These are phyloP conservation scores for Alectoris magna DNA, from an alignment of 2,797 vertebrate genomes.

Conservation along the genomic window DNA sequence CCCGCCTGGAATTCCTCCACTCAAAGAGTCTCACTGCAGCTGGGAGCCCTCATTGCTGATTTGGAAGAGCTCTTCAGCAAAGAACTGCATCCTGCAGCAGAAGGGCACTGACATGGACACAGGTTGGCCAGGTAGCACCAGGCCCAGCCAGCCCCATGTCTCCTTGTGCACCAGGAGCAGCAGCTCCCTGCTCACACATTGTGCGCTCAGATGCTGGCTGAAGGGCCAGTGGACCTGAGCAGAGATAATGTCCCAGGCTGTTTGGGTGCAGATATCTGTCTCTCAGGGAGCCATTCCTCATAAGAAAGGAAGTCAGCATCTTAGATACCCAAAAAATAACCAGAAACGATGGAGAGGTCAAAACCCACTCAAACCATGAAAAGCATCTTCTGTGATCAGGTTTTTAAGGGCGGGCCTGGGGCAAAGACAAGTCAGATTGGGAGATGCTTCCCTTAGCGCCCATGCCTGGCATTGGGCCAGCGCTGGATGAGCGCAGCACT, in stretches of 20 bases:
- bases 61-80: neutral
- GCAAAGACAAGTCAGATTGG: neutral
- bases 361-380: neutral
- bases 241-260: neutral
- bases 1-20: rapidly evolving
- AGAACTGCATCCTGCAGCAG: rapidly evolving
- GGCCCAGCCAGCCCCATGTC: neutral
- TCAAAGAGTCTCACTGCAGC: neutral
- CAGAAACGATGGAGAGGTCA: neutral
- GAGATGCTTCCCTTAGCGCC: neutral
- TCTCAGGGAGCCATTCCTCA: neutral
- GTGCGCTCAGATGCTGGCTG: neutral
- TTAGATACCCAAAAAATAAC: neutral
- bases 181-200: neutral
- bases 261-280: neutral
- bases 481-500: rapidly evolving
- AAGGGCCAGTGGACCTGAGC: neutral
- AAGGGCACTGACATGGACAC: neutral
- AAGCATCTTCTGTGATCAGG: neutral
- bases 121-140: neutral
- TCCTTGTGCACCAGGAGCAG: neutral
- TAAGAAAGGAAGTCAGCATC: neutral
- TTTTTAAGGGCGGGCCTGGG: neutral
- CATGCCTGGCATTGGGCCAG: neutral
- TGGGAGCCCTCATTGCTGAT: neutral